Evolutionary conservation across 2,888 invertebrate genomes (phyloP).

Genomic region (Tiliacea citrago): DNA sequence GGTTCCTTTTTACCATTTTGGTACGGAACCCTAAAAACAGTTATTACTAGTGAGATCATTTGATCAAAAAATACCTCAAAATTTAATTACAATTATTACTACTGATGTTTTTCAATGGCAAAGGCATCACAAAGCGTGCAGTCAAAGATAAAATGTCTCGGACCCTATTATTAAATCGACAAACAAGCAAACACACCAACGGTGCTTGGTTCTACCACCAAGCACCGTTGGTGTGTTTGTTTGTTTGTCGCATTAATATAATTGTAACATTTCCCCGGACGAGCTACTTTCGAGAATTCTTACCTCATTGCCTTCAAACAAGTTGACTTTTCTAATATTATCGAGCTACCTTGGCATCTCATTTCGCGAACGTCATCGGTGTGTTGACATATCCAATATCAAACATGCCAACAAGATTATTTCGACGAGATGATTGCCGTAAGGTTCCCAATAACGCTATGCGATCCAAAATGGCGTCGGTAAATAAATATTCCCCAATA

Average conservation of each 20-base stretch:
- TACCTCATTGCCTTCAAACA: background rate
- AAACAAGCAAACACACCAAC: background rate
- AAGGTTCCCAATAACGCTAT: constrained; percentile 18
- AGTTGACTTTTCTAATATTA: constrained; percentile 5
- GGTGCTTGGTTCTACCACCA: background rate
- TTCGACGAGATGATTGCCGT: constrained; percentile 41
- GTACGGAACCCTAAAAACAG: no score
- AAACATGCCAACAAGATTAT: constrained; percentile 53
- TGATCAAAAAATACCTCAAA: no score
- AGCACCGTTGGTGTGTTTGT: no score
- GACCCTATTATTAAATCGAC: background rate
- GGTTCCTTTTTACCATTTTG: no score
- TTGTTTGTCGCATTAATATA: background rate
- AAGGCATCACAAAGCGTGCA: background rate
- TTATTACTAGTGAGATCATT: no score
- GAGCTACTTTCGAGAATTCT: background rate
- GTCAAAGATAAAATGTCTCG: background rate
- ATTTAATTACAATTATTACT: no score
- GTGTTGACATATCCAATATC: constrained; percentile 55
- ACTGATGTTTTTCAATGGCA: background rate
- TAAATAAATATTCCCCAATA: constrained; percentile 15
- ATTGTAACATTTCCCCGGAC: background rate
- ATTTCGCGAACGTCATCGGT: constrained; percentile 27
- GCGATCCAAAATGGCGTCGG: constrained; percentile 18
- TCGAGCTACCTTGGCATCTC: constrained; percentile 27